Conservation (phyloP, 2,113 vertebrate species). For the Anhinga rufa region DNA sequence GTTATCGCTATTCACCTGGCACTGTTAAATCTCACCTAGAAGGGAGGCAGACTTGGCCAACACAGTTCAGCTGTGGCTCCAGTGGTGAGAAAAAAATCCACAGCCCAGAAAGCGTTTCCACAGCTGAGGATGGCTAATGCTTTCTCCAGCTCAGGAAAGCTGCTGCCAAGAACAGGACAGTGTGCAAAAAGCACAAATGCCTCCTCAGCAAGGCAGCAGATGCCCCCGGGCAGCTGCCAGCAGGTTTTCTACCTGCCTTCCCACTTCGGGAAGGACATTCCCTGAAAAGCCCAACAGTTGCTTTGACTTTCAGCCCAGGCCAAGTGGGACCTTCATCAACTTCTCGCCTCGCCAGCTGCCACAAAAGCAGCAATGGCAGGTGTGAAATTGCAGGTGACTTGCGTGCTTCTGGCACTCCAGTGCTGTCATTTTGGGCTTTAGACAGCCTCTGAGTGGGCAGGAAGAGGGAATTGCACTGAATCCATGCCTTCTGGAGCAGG, state of each 20-base stretch:
- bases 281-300: conserved; percentile 22
- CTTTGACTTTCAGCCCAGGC: conserved; percentile 54
- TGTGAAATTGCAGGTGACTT: conserved; percentile 60
- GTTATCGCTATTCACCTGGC: not conserved
- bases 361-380: conserved; percentile 15
- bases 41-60: not conserved
- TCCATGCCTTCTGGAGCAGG: not conserved
- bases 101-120: not conserved
- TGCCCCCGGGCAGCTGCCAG: conserved; percentile 21
- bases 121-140: not conserved
- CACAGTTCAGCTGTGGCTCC: not conserved
- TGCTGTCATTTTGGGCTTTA: conserved; percentile 33
- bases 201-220: conserved; percentile 20
- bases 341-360: conserved; percentile 53
- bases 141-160: not conserved
- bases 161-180: conserved; percentile 26
- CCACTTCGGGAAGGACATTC: conserved; percentile 35
- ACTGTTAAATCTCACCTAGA: not conserved
- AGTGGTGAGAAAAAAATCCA: not conserved
- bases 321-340: conserved; percentile 52
- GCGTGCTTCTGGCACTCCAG: conserved; percentile 24
- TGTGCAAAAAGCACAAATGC: not conserved
- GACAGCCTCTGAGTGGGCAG: not conserved
- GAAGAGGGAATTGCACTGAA: not conserved
- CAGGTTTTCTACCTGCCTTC: conserved; percentile 40